These are phyloP conservation scores for Micrasema minimum DNA, from an alignment of 1,140 invertebrate species.

Conservation along the genomic window DNA sequence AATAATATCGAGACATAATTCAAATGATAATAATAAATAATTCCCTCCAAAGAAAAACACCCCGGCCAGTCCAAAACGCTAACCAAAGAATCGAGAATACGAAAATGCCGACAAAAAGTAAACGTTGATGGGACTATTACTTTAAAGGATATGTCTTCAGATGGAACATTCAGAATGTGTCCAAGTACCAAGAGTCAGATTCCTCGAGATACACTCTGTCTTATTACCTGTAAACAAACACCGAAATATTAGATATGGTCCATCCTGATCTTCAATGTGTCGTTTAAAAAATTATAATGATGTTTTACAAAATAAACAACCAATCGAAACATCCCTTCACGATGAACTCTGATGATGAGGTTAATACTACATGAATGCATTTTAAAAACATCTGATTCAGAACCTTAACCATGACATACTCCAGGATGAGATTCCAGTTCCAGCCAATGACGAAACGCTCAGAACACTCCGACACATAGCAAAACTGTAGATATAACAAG, in stretches of 20 bases:
- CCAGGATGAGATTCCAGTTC: constrained; percentile 93
- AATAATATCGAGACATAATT: no score
- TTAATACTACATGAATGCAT: no score
- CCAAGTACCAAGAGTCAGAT: constrained; percentile 79
- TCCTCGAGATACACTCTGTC: constrained; percentile 61
- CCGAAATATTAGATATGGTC: no score
- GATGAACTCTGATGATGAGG: no score
- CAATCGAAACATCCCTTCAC: no score
- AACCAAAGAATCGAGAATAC: constrained; percentile 80
- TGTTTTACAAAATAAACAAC: no score
- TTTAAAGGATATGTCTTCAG: constrained; percentile 57
- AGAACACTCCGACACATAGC: constrained; percentile 87
- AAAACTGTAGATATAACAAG: constrained; percentile 91
- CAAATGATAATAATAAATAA: background rate
- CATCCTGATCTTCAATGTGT: no score
- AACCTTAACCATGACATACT: constrained; percentile 86
- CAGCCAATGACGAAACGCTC: constrained; percentile 79
- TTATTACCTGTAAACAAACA: constrained; percentile 44
- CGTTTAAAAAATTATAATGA: no score
- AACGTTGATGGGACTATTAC: constrained; percentile 65
- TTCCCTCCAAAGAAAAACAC: constrained; percentile 70
- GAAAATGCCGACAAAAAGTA: constrained; percentile 65
- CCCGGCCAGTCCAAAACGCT: constrained; percentile 66
- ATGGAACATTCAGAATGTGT: constrained; percentile 40
- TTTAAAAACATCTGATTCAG: background rate